Base-by-base conservation (phyloP, 2,888 invertebrate species). In the Thelaira solivaga region DNA sequence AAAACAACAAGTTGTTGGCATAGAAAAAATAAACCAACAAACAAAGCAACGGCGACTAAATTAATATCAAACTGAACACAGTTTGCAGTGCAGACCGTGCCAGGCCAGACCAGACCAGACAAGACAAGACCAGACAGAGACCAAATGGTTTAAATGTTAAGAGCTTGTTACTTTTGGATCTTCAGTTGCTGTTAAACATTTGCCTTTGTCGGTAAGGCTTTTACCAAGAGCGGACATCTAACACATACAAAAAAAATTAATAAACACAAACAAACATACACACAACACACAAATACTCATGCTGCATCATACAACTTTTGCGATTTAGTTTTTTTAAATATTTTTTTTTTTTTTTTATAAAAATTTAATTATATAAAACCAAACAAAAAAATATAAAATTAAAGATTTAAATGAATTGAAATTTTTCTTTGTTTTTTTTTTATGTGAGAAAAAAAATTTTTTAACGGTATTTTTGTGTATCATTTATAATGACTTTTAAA, bases 141-240 rank as follows among this genome's bases (percentile, higher is more conserved):
- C 76, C 74, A 68, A 78, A 68, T 78, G 59, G 39, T 62, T 68
- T 79, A 80, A 79, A 65, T 76, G 80, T 74, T 65, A 67, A 65
- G 76, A 71, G 82, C 53, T 80, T 68, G 75, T 81, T 74, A 67
- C 64, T 80, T 74, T 80, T 77, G 73, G 72, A 80, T 80, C 81
- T 80, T 82, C 80, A 83, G 82, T 82, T 81, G 82, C 81, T 82
- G 80, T 82, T 82, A 81, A 80, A 82, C 80, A 77, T 82, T 82
- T 79, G 81, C 69, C 80, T 81, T 80, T 77, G 80, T 77, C 81
- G 81, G 82, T 81, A 81, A 80, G 80, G 76, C 80, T 61, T 72
- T 62, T 43, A 61, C 57, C 64, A 69, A 45, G 75, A 75, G 80
- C 79, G 74, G 45, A 39, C 51, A 53, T 51, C 59, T 10, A 18